These are phyloP conservation scores for Limnodromus scolopaceus DNA, from an alignment of 2,797 vertebrate genomes.

Conservation along the genomic window DNA sequence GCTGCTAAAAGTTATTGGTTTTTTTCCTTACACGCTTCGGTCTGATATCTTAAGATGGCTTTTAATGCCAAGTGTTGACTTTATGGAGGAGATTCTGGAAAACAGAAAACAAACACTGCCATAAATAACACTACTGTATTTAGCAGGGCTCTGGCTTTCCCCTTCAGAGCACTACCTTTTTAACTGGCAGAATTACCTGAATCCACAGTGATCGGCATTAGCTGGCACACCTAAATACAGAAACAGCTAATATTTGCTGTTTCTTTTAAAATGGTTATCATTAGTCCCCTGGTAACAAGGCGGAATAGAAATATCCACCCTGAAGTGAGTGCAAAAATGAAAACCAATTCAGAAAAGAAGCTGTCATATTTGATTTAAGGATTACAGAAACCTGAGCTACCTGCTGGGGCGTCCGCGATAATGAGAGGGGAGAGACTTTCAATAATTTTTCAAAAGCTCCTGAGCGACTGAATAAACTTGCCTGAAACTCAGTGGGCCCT, in stretches of 20 bases:
- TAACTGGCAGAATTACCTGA: not conserved
- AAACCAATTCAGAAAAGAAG: not conserved
- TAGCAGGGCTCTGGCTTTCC: not conserved
- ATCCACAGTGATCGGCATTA: not conserved
- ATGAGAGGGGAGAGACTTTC: not conserved
- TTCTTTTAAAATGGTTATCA: not conserved
- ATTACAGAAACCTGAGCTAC: not conserved
- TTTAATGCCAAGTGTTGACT: conserved; percentile 19
- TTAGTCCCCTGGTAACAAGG: not conserved
- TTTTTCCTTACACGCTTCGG: not conserved
- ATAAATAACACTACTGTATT: conserved; percentile 19
- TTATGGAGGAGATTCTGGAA: conserved; percentile 16
- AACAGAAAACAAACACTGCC: not conserved
- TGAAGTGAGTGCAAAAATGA: not conserved
- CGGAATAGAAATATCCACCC: not conserved
- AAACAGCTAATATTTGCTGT: not conserved
- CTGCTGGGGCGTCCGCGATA: not conserved
- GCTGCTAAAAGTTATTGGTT: not conserved
- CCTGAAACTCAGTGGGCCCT: not conserved
- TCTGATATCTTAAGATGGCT: not conserved
- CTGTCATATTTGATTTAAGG: conserved; percentile 23
- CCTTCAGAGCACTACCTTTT: not conserved
- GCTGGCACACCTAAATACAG: not conserved
- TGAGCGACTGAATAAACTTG: not conserved
- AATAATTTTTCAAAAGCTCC: not conserved